Evolutionary conservation across 2,113 vertebrate species (phyloP).

Genomic region (Pampusana beccarii): DNA sequence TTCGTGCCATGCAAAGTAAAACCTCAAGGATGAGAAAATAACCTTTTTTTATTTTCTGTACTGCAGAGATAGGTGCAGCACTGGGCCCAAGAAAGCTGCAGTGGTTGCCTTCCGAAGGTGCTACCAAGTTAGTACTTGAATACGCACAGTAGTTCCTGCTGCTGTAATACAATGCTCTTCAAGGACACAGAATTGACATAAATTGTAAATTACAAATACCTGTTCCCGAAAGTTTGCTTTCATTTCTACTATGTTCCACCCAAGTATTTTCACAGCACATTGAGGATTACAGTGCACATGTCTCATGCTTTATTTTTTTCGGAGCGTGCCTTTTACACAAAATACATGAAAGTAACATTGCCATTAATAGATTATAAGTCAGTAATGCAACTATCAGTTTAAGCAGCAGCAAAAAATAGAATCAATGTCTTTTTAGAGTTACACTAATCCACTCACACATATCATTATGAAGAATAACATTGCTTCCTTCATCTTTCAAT

Average conservation of each 20-base stretch:
- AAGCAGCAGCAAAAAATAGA: neutral
- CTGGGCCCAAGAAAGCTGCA: neutral
- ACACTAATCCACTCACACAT: neutral
- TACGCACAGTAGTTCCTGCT: neutral
- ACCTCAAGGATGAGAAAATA: neutral
- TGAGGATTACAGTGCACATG: neutral
- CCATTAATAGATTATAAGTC: neutral
- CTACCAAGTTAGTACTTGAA: neutral
- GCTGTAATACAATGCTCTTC: neutral
- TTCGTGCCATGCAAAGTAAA: fast-evolving
- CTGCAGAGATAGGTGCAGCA: neutral
- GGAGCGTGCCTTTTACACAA: neutral
- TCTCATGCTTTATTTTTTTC: neutral
- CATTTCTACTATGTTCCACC: neutral
- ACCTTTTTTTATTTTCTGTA: neutral
- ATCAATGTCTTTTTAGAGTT: neutral
- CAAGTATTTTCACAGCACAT: neutral
- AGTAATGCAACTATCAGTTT: neutral
- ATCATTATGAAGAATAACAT: neutral
- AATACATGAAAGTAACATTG: neutral
- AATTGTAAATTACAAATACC: neutral
- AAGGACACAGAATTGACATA: neutral
- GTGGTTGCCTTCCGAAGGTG: too few relatives aligned
- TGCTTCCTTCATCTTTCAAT: neutral
- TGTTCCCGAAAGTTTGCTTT: neutral